Evolutionary conservation across 2,888 invertebrate species (phyloP), one percentile per base, ranked within the genome.

Genomic region (Trissolcus brochymenae): DNA sequence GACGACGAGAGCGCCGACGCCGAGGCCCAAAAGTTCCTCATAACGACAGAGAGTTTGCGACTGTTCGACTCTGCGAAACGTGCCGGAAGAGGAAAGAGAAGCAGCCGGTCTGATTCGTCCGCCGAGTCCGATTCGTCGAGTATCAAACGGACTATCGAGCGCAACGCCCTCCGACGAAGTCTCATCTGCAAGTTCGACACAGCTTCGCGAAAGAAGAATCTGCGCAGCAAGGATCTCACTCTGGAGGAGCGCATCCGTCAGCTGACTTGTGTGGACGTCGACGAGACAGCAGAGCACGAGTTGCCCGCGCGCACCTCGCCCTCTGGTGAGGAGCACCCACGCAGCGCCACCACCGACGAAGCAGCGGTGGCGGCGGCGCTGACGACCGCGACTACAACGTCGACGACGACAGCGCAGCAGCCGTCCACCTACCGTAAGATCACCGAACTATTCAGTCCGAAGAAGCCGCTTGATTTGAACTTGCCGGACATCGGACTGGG

Each of bases 181-280:
- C 90, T 95, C 61, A 93, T 95, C 19, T 84, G 86, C 80, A 93
- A 94, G 80, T 95, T 92, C 87, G 93, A 92, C 14, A 81, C 84
- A 1, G 66, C 82, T 77, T 90, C 91, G 83, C 92, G 91, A 79
- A 91, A 91, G 84, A 91, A 91, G 85, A 90, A 90, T 82, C 84
- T 90, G 60, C 88, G 89, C 65, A 89, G 90, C 79, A 91, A 93
- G 86, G 95, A 95, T 81, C 93, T 95, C 62, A 95, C 96, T 0
- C 90, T 97, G 46, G 95, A 96, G 68, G 97, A 97, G 85, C 92
- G 96, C 77, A 95, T 97, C 80, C 93, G 95, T 55, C 94, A 95
- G 85, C 90, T 97, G 57, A 97, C 96, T 0, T 96, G 96, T 85
- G 86, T 89, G 3, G 95, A 96, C 87, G 94, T 95, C 46, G 96